Base-by-base conservation (phyloP, 1,140 invertebrate genomes). In the Zophobas atratus region DNA sequence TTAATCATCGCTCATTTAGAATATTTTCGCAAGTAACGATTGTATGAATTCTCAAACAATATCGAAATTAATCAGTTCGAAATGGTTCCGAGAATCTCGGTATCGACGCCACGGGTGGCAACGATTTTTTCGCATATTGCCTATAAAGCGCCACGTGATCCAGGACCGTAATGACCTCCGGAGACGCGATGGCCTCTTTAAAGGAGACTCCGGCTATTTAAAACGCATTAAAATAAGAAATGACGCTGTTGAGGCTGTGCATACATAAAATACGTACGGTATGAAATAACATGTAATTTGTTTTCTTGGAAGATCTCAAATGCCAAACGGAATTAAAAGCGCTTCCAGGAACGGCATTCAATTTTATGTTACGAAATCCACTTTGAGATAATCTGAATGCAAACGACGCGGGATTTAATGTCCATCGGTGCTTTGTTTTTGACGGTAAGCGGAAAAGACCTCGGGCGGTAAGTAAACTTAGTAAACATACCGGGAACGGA, bases 311-410 rank as follows among this genome's bases (percentile, higher is more conserved):
- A 73, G 55, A 56, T 55, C 41, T 56, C 71, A 73, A 73, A 73
- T 73, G 55, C 71, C 71, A 73, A 73, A 73, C 71, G 49, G 71
- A 73, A 73, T 73, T 73, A 56, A 73, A 73, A 56, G 71, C 49
- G 55, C 49, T 73, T 73, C 71, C 55, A 53, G 4, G 71, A 73
- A 73, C 6, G 6, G n/a, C 39, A 48, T 67, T 67, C 60, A 67
- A 43, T 67, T 67, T 67, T 20, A 67, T 43, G 35, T 67, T 67
- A 67, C 60, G 60, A 67, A 67, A 67, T 67, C 60, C 6, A 1
- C 49, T n/a, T 4, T 33, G n/a, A 67, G 60, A 38, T 20, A 43
- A 67, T 43, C 38, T 43, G 60, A 67, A 67, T 67, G 60, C 60
- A 67, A 67, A 67, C 60, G 35, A 67, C 33, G n/a, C 20, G 57